phyloP scores from a whole-genome alignment of 2,797 vertebrate genomes.

The Catharus ustulatus region DNA sequence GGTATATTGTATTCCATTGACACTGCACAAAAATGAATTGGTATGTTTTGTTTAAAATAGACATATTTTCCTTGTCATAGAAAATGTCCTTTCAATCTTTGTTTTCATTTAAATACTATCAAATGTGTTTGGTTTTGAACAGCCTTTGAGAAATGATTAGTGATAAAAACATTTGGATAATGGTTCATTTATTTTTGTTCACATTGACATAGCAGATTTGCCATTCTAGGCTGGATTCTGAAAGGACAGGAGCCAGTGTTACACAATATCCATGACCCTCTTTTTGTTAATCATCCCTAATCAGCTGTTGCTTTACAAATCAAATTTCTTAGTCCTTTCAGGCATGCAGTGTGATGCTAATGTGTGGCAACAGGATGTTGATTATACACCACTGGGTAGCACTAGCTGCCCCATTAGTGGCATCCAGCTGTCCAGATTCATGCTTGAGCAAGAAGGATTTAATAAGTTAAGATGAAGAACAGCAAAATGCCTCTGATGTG shows the following conservation, averaged over 20 bases:
- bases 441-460: constrained; percentile 26
- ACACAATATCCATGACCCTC: constrained; percentile 4
- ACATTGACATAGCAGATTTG: neutral
- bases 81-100: neutral
- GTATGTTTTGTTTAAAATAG: neutral
- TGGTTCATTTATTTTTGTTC: neutral
- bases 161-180: neutral
- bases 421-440: constrained; percentile 46
- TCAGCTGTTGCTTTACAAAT: constrained; percentile 58
- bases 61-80: neutral
- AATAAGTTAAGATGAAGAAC: constrained; percentile 34
- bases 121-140: neutral
- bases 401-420: constrained; percentile 11
- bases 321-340: constrained; percentile 40
- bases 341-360: constrained; percentile 13
- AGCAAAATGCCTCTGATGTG: constrained; percentile 16
- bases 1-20: neutral
- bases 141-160: neutral
- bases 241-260: neutral
- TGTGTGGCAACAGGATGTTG: constrained; percentile 15
- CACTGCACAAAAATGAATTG: neutral
- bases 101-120: neutral
- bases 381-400: constrained; percentile 42
- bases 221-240: neutral
- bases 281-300: constrained; percentile 38